Evolutionary conservation across 2,113 vertebrate genomes (phyloP), one percentile per base, ranked within the genome.

Genomic region (Tautogolabrus adspersus): DNA sequence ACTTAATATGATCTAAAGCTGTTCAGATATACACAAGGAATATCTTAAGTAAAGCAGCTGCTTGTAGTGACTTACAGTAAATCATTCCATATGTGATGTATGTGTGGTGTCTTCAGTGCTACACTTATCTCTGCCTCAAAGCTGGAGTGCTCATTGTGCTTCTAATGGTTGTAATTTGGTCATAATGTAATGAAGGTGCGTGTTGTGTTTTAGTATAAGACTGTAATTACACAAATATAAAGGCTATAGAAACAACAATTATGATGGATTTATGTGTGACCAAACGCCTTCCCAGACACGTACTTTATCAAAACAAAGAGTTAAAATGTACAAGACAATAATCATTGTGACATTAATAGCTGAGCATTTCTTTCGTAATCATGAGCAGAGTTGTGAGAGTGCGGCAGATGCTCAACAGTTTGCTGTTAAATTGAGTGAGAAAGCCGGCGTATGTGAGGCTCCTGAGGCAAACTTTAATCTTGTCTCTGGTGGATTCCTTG

Each of bases 401-500:
- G 13, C 13, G 12, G 69, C 74, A 60, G 77, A 70, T 55, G 60
- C 54, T 70, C 63, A 57, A 10, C 77, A 55, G 71, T 72, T 79
- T 67, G 57, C 46, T 46, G 74, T 76, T 84, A 79, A 78, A 67
- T 80, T n/a, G 72, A 74, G 71, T 67, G 82, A 64, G 72, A 55
- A 26, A 65, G 79, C 12, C 1, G 13, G 21, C 21, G 7, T 38
- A 52, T 10, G 74, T 70, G 60, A 47, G 62, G 51, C 49, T 81
- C 66, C 89, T 60, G 1, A 47, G 46, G 59, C 52, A 86, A 73
- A 22, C 64, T 82, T 70, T 54, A 86, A 77, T 75, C 61, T 52
- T 3, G 66, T 77, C 65, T 65, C 55, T 38, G 78, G 64, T n/a
- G 59, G 83, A 89, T 86, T 58, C 62, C 47, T 83, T 46, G 19